These are phyloP conservation scores for Varecia variegata DNA, from an alignment of 2,797 vertebrate species.

Conservation along the genomic window DNA sequence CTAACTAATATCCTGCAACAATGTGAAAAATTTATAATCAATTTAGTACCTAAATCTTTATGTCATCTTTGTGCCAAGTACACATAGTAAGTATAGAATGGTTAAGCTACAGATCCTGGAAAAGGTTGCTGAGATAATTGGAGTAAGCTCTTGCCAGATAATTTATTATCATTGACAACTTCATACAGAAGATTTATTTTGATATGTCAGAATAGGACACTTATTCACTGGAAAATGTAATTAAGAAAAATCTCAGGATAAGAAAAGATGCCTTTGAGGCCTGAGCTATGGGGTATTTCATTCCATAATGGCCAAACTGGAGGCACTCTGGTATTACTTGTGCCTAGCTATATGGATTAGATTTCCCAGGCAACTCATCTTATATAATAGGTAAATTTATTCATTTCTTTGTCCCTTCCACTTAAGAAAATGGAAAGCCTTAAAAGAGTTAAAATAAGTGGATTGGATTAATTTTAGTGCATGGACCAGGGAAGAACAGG, in stretches of 20 bases:
- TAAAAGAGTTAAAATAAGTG: conserved; percentile 10
- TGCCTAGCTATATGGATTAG: not conserved
- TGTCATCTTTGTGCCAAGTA: not conserved
- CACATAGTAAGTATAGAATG: not conserved
- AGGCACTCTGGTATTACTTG: not conserved
- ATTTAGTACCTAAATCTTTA: not conserved
- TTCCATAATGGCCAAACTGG: not conserved
- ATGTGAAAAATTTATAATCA: not conserved
- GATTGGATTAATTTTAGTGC: not conserved
- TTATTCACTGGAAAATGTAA: conserved; percentile 33
- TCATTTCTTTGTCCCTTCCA: not conserved
- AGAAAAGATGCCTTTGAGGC: not conserved
- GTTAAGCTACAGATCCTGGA: not conserved
- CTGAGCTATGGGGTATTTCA: not conserved
- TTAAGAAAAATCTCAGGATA: conserved; percentile 35
- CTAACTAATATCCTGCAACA: not conserved
- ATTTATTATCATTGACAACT: not conserved
- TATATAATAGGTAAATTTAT: conserved; percentile 6
- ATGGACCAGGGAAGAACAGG: not conserved
- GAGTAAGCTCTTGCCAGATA: not conserved
- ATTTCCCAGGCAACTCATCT: not conserved
- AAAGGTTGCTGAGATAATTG: not conserved
- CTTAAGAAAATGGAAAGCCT: not conserved
- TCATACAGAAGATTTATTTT: conserved; percentile 29
- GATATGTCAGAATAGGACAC: not conserved